Base-by-base conservation (phyloP, 1,140 invertebrate species). In the Drosophila miranda region DNA sequence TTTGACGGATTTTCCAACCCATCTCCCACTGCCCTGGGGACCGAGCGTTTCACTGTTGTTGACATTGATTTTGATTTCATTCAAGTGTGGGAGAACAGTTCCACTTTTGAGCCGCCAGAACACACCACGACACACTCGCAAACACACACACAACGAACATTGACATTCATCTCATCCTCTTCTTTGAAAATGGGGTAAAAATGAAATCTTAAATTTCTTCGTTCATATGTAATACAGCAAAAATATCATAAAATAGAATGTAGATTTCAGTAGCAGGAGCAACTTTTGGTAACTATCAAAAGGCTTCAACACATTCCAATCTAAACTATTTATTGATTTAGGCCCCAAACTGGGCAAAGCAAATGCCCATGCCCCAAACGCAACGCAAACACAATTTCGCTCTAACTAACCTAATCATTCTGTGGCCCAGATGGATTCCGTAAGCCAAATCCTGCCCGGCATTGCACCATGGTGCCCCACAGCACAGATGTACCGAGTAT, bases 1-100 rank as follows among this genome's bases (percentile, higher is more conserved):
- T 75, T 75, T 75, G 71, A 75, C 71, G 71, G 61, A 53, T 52
- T 54, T 62, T 51, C 53, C 30, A 26, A 38, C 14, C 11, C 30
- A 13, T 14, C 21, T 13, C 53, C 14, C 41, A 14, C 58, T 23
- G 26, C 56, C 69, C 67, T 53, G 51, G 59, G 70, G 59, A 64
- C 60, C 70, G 42, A 46, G 64, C 70, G 48, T 74, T 75, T 75
- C 72, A 58, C 72, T 75, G 72, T 75, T 75, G 72, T 75, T 75
- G 72, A 75, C 72, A 75, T 75, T 75, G 72, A 75, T 75, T 75
- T 75, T 75, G 72, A 75, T 75, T 75, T 75, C 72, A 75, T 75
- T 75, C 75, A 48, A 48, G 62, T 75, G 61, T 43, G 71, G 23
- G 43, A 49, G 45, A 16, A 16, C 60, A 49, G 53, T 44, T 55